Base-by-base conservation (phyloP, 2,113 vertebrate species). In the Oryzias woworae region DNA sequence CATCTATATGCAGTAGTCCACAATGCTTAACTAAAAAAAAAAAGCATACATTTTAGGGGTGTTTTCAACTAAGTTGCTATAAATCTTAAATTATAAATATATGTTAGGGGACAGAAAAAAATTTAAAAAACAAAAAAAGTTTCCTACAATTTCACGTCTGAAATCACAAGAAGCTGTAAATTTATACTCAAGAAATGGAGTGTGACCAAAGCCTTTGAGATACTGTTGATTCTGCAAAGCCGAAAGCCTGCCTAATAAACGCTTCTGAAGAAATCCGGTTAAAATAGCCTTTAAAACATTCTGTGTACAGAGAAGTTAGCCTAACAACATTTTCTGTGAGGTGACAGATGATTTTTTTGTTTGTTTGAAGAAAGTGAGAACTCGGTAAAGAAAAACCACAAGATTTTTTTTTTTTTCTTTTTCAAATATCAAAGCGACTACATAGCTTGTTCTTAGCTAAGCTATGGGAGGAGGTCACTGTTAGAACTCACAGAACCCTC, bases 61-160 rank as follows among this genome's bases (percentile, higher is more conserved):
- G 68, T 52, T 78, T 86, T 81, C 77, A 88, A 87, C 78, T 86
- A 88, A 84, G 59, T 84, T 85, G 90, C 87, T 87, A 90, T 89
- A 91, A 92, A 89, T 84, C 80, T 88, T 87, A 90, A 73, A 81
- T 90, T 89, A 92, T 92, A 92, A 93, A 93, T 93, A 93, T 84
- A 90, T 90, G 79, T 80, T 87, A 80, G 51, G 71, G 66, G 65
- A 75, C 31, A 36, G 8, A 12, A 36, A 83, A 65, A 68, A 6
- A 5, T 15, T 15, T 66, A 59, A 80, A 86, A 87, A 73, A 78
- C 88, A 91, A 84, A 89, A 91, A 87, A 87, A 86, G 82, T 82
- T 84, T 77, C 87, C 75, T 77, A 87, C 69, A 82, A 85, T 84
- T 91, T 78, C 87, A 87, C 91, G 66, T 89, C 90, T 90, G 90